Base-by-base conservation (phyloP, 2,888 invertebrate species). In the Slavum lentiscoides region DNA sequence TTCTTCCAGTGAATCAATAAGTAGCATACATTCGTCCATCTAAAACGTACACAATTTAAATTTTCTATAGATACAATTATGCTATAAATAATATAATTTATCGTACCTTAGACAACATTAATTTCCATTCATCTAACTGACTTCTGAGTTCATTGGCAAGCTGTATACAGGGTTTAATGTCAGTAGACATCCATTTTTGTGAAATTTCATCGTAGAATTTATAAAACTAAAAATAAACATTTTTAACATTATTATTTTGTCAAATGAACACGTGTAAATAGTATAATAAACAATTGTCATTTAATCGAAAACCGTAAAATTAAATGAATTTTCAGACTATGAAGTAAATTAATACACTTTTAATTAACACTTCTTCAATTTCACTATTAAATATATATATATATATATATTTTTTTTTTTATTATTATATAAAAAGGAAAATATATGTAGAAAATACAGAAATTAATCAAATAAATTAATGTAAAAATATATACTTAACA, bases 21-120 rank as follows among this genome's bases (percentile, higher is more conserved):
- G 92, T 37, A 90, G 88, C 85, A 95, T 88, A 21, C 93, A 91
- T 43, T 89, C 89, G 59, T 91, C 89, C 81, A 94, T 92, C 89
- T 93, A 61, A 66, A 83, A 83, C 85, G 73, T 49, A 81, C 0
- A 43, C 9, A 7, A 74, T 55, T 23, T 67, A n/a, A 49, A 67
- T 58, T 58, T 2, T 64, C 7, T 55, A 37, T 64, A 66, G 2
- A 37, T 64, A 55, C 6, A 37, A 37, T 61, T 8, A 11, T 58
- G 6, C 19, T 49, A 59, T 9, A 30, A 74, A 49, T 49, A 62
- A 55, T 30, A 30, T 6, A 55, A 49, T 72, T 64, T 19, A 43
- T 55, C 23, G 1, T 80, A 80, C 80, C 23, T 80, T 72, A 13
- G 70, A 70, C n/a, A 80, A n/a, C 64, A 72, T 72, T 80, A 53